A percentile compares a stretch with the other conserved stretches of the same genome.
Conservation (phyloP, 2,797 vertebrate species). For the Mormyrops attenuatus region DNA sequence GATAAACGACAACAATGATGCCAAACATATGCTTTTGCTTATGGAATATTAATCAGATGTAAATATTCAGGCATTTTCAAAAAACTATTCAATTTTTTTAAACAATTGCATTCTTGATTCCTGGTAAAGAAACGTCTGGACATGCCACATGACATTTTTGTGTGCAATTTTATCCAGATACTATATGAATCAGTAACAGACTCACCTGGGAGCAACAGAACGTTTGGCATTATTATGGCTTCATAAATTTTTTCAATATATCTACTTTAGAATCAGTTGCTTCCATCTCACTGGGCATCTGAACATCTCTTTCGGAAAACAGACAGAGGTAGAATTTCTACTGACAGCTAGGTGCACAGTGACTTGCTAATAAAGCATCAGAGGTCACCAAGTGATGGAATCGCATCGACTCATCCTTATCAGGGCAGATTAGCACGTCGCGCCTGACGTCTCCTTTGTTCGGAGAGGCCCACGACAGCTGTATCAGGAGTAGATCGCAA, state of each 20-base stretch:
- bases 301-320: background rate
- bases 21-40: background rate
- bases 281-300: background rate
- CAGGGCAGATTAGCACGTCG: background rate
- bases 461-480: background rate
- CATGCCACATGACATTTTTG: background rate
- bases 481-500: constrained; percentile 18
- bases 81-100: background rate
- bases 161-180: background rate
- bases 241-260: background rate
- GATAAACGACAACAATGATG: background rate
- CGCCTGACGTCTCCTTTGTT: background rate
- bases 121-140: background rate
- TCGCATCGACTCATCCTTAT: background rate
- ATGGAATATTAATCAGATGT: constrained; percentile 8
- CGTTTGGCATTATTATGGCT: background rate
- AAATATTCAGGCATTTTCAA: background rate
- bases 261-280: background rate
- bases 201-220: background rate
- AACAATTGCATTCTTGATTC: background rate
- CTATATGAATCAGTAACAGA: background rate
- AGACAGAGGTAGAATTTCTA: background rate
- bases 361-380: background rate
- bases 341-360: background rate
- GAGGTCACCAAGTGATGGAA: background rate